These are phyloP conservation scores for Colius striatus DNA, from an alignment of 2,113 vertebrate species.

Conservation along the genomic window DNA sequence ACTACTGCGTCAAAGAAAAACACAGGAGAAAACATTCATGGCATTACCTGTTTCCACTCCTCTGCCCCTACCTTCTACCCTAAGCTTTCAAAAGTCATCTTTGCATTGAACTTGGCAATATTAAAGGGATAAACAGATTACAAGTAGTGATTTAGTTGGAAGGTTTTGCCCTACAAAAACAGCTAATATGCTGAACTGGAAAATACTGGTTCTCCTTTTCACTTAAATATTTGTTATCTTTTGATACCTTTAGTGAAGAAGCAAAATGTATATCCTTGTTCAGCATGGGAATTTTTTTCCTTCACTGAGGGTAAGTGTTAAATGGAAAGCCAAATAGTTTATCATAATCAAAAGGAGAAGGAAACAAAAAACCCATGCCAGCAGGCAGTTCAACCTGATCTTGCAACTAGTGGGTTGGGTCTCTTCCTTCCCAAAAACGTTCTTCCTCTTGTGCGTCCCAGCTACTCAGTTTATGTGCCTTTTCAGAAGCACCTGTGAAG, in stretches of 20 bases:
- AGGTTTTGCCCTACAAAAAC: background rate
- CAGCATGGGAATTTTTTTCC: background rate
- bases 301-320: background rate
- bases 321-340: background rate
- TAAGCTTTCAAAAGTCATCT: constrained; percentile 2
- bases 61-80: background rate
- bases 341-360: constrained; percentile 37
- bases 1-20: constrained; percentile 38
- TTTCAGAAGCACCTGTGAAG: constrained; percentile 37
- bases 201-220: background rate
- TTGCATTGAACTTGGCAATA: background rate
- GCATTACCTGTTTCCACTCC: background rate
- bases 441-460: background rate
- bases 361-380: background rate
- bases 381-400: constrained; percentile 37
- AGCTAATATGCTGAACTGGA: background rate
- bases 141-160: background rate
- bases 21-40: background rate
- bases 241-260: background rate
- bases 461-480: background rate
- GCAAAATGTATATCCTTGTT: background rate
- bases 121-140: background rate
- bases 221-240: background rate
- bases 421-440: constrained; percentile 41
- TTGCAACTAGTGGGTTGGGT: background rate